Base-by-base conservation (phyloP, 2,113 vertebrate species). In the Melanerpes aurifrons region DNA sequence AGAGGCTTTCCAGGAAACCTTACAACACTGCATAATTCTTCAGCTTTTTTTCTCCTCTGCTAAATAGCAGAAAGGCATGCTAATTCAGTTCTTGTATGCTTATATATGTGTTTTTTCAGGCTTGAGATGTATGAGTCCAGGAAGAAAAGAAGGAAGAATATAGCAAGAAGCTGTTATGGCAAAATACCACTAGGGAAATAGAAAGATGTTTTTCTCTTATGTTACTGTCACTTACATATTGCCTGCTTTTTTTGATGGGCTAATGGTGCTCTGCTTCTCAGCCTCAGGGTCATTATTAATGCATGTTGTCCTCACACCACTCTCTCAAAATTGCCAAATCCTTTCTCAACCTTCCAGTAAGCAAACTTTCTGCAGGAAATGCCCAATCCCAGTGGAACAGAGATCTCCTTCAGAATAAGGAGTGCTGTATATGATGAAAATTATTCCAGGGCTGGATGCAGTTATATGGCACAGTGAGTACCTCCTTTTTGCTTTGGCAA, bases 241-340 rank as follows among this genome's bases (percentile, higher is more conserved):
- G 87, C 64, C 84, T 87, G 64, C 82, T 82, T 61, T 32, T 47
- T 82, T 15, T 94, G 89, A 96, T 45, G 66, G 87, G 45, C 45
- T 96, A 92, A 95, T 94, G 87, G 87, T 69, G 82, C 78, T 86
- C 89, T 53, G 82, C 48, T 89, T 12, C 82, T 86, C 45, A 74
- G 91, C 84, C 91, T 80, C 72, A 59, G 85, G 82, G 91, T 85
- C 66, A 88, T 96, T 59, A 94, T 61, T 95, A 96, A 95, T 94
- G 91, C 79, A 96, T 89, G 89, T 2, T 83, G 85, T 93, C 96
- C 95, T 93, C 73, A 89, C 50, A 75, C 37, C 79, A 94, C 87
- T 76, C 47, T 57, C 64, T 86, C 72, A 86, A 62, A 82, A 93
- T n/a, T 9, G 73, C 66, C 37, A 74, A 61, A 91, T 48, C 54